A percentile compares a stretch with the other conserved stretches of the same genome.
These are phyloP conservation scores for Vimba vimba DNA, from an alignment of 2,113 vertebrate genomes.

Conservation along the genomic window DNA sequence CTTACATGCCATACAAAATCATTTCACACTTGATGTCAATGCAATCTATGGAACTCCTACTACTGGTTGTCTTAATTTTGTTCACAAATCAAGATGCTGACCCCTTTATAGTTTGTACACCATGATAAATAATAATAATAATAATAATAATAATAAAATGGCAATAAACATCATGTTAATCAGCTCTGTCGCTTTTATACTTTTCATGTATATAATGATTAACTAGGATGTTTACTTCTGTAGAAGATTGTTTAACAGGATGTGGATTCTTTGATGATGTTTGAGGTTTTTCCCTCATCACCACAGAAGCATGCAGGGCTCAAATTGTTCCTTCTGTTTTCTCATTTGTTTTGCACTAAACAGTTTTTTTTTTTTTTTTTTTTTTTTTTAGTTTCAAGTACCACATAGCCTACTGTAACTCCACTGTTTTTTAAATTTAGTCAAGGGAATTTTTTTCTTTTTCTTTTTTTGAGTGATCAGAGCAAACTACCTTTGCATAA, in stretches of 20 bases:
- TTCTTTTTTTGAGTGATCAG: background rate
- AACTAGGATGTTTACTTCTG: background rate
- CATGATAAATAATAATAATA: no score
- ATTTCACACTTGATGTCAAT: background rate
- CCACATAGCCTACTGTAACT: background rate
- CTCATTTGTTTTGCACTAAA: background rate
- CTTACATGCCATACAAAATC: background rate
- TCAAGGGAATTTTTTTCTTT: background rate
- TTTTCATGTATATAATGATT: background rate
- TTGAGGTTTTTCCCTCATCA: background rate
- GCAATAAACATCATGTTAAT: constrained; percentile 23
- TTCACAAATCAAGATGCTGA: background rate
- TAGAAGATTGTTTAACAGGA: constrained; percentile 33
- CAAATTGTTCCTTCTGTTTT: constrained; percentile 13
- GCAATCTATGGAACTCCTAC: background rate
- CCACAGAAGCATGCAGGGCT: background rate
- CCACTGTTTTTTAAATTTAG: background rate
- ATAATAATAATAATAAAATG: no score
- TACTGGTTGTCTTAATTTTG: background rate
- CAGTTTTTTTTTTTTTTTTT: no score
- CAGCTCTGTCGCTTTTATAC: background rate
- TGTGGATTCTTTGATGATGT: constrained; percentile 39
- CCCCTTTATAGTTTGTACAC: constrained; percentile 6
- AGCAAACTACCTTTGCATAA: background rate
- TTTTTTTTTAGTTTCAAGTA: no score